Base-by-base conservation (phyloP, 1,140 invertebrate species). In the Acromyrmex charruanus region DNA sequence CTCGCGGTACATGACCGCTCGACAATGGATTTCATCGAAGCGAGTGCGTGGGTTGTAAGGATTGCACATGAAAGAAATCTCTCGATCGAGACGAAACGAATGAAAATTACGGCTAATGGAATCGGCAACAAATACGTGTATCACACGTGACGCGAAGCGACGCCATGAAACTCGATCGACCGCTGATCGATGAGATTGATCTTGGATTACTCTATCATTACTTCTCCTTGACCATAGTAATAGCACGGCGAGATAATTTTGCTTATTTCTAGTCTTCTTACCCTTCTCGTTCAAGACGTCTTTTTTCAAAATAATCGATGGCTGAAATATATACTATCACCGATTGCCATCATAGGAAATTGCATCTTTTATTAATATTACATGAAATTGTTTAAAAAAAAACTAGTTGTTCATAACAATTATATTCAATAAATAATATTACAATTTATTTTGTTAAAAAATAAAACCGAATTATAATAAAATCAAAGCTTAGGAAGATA, bases 11-110 rank as follows among this genome's bases (percentile, higher is more conserved):
- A 88, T 85, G 87, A 81, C 82, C 68, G 49, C 82, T 77, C 81
- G 89, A 91, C 89, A 91, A 90, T 91, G 89, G 86, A 88, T 90
- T 91, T 90, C 88, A 90, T 86, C 66, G 86, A 59, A 77, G 35
- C 58, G 61, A 39, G 58, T 61, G 80, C 86, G 88, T 89, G 88
- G 88, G 88, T 55, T 89, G 65, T 59, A 61, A 55, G 87, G 44
- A 89, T 89, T 71, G 55, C 35, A 25, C 49, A n/a, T 53, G 39
- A 59, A 86, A 58, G 35, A 55, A 85, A 86, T 58, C 61, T 82
- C 69, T 85, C 69, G 35, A n/a, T 66, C 55, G 86, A 66, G 58
- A 85, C 87, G 53, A 85, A 79, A 72, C 61, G 72, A 75, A 84
- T 18, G 82, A 79, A 53, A 85, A 85, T 79, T 85, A 79, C 63